These are phyloP conservation scores for Suncus etruscus DNA, from an alignment of 2,113 vertebrate genomes.

Conservation along the genomic window DNA sequence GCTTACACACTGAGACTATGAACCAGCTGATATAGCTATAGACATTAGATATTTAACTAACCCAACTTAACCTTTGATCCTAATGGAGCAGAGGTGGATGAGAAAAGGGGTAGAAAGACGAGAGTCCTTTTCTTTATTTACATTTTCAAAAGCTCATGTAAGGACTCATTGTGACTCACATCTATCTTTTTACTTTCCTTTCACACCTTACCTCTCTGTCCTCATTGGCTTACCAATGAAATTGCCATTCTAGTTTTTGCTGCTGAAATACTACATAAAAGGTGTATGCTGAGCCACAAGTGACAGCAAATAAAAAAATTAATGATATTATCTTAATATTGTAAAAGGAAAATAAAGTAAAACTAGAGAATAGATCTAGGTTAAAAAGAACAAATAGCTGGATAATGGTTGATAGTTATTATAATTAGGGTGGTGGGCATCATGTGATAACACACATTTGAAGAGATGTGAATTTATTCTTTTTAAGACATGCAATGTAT, in stretches of 20 bases:
- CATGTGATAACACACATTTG: not conserved
- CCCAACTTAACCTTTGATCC: not conserved
- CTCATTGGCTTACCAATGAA: conserved; percentile 16
- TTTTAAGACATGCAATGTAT: not conserved
- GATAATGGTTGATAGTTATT: not conserved
- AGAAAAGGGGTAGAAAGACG: not conserved
- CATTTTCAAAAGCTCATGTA: not conserved
- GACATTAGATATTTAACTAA: conserved; percentile 17
- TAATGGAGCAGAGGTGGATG: not conserved
- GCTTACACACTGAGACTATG: conserved; percentile 15
- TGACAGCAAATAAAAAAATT: not conserved
- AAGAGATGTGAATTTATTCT: not conserved
- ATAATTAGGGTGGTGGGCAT: not conserved
- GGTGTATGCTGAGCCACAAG: not conserved
- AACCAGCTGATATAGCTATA: conserved; percentile 46
- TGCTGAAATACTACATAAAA: conserved; percentile 24
- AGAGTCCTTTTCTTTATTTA: not conserved
- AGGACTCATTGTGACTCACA: not conserved
- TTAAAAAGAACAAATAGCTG: not conserved
- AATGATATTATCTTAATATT: conserved; percentile 28
- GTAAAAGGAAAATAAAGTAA: not conserved
- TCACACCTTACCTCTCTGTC: not conserved
- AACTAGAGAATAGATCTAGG: not conserved
- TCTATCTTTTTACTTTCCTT: not conserved
- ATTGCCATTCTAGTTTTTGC: not conserved